phyloP scores from a whole-genome alignment of 30 jellyfish, hydroid and myxozoan species.

The Mastigias papua region DNA sequence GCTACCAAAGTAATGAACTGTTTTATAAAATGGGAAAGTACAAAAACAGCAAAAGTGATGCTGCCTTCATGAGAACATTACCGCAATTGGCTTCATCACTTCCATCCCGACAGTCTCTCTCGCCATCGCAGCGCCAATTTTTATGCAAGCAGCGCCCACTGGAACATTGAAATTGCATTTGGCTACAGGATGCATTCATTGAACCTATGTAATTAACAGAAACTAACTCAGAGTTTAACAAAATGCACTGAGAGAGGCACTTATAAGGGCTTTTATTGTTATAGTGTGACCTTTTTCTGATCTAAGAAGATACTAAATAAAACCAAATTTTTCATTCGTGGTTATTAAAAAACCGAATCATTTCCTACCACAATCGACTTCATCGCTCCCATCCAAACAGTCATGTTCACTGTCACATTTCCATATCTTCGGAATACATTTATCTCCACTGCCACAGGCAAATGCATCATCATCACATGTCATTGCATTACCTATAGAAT shows the following conservation, averaged over 20 bases:
- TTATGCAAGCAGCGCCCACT: slow-evolving; percentile 74
- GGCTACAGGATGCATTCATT: slow-evolving; percentile 43
- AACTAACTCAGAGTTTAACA: neutral
- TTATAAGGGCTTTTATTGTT: too few species aligned
- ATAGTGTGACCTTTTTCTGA: too few species aligned
- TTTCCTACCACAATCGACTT: slow-evolving; percentile 62
- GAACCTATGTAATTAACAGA: slow-evolving; percentile 10
- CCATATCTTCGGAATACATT: slow-evolving; percentile 74
- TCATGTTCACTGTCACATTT: slow-evolving; percentile 83
- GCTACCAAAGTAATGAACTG: neutral
- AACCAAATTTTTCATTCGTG: neutral
- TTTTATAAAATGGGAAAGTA: neutral
- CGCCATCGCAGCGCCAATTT: slow-evolving; percentile 94
- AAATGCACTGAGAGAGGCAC: too few species aligned
- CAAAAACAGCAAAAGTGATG: neutral
- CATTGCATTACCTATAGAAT: slow-evolving; percentile 25
- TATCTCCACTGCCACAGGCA: slow-evolving; percentile 51
- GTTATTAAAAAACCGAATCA: neutral
- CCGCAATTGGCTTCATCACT: slow-evolving; percentile 85
- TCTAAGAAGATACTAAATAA: neutral
- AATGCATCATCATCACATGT: slow-evolving; percentile 50
- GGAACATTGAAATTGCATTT: slow-evolving; percentile 51
- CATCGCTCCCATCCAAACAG: slow-evolving; percentile 85
- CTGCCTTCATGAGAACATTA: too few species aligned
- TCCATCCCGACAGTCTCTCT: slow-evolving; percentile 88